Conservation (phyloP, 2,888 invertebrate genomes). For the Nymphalis polychloros region DNA sequence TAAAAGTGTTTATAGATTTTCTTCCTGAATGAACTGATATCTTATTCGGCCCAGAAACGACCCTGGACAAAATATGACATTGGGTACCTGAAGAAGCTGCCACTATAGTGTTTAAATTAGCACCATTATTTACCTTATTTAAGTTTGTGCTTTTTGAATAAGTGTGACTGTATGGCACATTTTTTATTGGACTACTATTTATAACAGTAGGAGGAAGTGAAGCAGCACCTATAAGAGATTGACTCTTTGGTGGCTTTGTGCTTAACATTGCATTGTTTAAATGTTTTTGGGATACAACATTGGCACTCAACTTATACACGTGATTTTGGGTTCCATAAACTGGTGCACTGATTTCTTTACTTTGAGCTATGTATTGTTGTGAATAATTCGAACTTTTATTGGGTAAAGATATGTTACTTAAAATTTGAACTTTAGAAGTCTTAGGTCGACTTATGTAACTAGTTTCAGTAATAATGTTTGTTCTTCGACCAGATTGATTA, state of each 20-base stretch:
- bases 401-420: constrained; percentile 76
- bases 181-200: constrained; percentile 70
- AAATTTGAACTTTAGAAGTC: constrained; percentile 75
- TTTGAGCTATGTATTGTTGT: constrained; percentile 65
- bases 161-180: constrained; percentile 70
- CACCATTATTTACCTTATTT: constrained; percentile 77
- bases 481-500: constrained; percentile 59
- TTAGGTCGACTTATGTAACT: constrained; percentile 68
- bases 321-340: constrained; percentile 72
- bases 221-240: constrained; percentile 70
- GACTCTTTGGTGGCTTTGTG: constrained; percentile 67
- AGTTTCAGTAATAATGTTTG: constrained; percentile 70
- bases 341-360: constrained; percentile 66
- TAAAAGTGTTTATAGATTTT: constrained; percentile 68
- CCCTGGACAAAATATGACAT: constrained; percentile 75
- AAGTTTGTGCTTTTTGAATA: constrained; percentile 71
- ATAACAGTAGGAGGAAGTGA: constrained; percentile 63
- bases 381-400: constrained; percentile 65
- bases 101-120: constrained; percentile 73
- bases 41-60: constrained; percentile 76
- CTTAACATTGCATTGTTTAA: constrained; percentile 70
- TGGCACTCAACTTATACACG: constrained; percentile 71
- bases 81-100: constrained; percentile 70
- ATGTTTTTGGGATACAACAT: constrained; percentile 66
- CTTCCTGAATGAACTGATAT: constrained; percentile 75